Conservation (phyloP, 2,113 vertebrate genomes). For the Emydura subglobosa region DNA sequence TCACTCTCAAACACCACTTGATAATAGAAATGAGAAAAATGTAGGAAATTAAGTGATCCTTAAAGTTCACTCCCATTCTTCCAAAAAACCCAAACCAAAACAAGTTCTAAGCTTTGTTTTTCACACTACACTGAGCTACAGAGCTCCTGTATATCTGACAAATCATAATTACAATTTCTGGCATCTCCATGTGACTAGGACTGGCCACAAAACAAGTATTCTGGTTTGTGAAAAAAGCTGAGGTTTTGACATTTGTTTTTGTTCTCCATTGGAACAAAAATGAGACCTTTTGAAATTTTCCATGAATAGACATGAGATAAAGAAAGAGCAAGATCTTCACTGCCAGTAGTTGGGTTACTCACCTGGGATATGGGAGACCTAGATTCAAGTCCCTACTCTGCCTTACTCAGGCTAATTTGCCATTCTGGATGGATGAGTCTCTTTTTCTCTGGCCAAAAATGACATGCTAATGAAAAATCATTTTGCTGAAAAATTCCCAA, state of each 20-base stretch:
- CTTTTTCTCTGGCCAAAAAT: neutral
- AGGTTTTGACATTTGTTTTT: neutral
- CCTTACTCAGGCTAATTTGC: neutral
- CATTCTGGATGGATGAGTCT: neutral
- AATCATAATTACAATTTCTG: neutral
- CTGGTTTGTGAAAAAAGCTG: neutral
- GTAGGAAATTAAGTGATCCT: neutral
- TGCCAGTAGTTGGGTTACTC: neutral
- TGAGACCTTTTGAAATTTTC: neutral
- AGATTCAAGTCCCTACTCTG: neutral
- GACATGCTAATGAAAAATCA: too few relatives aligned
- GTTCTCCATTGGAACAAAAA: neutral
- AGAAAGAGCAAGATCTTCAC: neutral
- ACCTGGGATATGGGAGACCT: neutral
- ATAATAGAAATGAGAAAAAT: neutral
- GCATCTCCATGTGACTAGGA: neutral
- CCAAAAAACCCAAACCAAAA: neutral
- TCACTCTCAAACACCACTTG: neutral
- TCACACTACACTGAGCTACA: neutral
- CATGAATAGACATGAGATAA: neutral
- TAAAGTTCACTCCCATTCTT: neutral
- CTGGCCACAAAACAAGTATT: neutral
- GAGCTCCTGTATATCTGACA: neutral
- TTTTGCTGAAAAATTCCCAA: too few relatives aligned
- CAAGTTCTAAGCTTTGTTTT: neutral